phyloP scores from a whole-genome alignment of 2,888 invertebrate species.

The Phymatocera aterrima region DNA sequence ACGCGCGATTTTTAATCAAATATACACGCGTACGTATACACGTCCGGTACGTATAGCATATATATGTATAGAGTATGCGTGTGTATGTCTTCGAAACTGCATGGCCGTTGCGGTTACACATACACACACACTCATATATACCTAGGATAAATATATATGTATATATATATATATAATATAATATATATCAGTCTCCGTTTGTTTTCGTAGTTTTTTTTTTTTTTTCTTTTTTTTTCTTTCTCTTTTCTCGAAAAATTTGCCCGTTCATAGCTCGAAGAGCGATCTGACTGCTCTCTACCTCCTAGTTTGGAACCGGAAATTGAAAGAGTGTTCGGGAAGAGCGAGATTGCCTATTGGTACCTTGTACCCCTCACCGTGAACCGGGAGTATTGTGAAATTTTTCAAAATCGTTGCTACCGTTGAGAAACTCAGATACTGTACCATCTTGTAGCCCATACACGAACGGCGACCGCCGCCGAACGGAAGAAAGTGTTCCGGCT shows the following conservation, averaged over 20 bases:
- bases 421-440: slow-evolving; percentile 78
- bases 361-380: slow-evolving; percentile 74
- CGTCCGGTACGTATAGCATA: slow-evolving; percentile 13
- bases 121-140: background rate
- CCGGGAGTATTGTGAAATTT: slow-evolving; percentile 76
- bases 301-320: slow-evolving; percentile 75
- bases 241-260: no score
- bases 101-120: background rate
- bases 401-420: slow-evolving; percentile 77
- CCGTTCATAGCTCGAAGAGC: no score
- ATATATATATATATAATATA: background rate
- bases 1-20: no score
- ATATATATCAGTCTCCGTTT: background rate
- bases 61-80: background rate
- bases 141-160: background rate
- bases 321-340: slow-evolving; percentile 75
- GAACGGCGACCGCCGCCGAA: slow-evolving; percentile 82
- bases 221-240: no score
- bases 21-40: background rate
- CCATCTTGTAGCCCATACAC: slow-evolving; percentile 83
- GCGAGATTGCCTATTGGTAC: slow-evolving; percentile 79
- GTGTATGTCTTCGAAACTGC: no score
- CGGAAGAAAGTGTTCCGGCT: slow-evolving; percentile 82
- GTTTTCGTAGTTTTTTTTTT: background rate
- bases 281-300: slow-evolving; percentile 2